Evolutionary conservation across 2,888 invertebrate genomes (phyloP).

Genomic region (Fissipunctia ypsillon): DNA sequence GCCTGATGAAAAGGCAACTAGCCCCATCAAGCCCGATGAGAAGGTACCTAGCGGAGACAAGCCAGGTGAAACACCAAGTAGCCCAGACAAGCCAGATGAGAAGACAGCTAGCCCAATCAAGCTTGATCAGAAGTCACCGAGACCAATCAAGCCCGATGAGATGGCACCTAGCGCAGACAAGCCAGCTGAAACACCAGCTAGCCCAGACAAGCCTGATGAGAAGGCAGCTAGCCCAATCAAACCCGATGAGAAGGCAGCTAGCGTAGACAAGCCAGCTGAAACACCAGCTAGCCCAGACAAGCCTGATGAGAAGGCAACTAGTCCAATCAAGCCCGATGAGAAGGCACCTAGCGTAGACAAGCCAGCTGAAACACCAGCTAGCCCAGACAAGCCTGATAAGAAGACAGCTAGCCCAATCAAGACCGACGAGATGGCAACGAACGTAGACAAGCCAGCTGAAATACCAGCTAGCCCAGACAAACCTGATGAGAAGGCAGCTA

Average conservation of each 20-base stretch:
- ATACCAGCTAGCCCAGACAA: not conserved
- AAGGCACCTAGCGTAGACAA: not conserved
- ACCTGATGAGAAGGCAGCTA: not conserved
- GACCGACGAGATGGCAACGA: slow-evolving; percentile 2
- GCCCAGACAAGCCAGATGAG: not conserved
- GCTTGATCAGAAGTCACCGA: not conserved
- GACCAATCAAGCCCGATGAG: not conserved
- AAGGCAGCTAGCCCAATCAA: slow-evolving; percentile 9
- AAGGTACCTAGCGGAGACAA: not conserved
- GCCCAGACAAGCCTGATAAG: too few species aligned
- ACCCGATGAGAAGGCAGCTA: not conserved
- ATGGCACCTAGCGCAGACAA: too few species aligned
- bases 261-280: not conserved
- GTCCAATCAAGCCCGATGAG: not conserved
- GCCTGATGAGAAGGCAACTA: not conserved
- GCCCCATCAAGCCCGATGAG: not conserved
- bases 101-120: too few species aligned
- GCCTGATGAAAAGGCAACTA: not conserved
- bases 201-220: not conserved
- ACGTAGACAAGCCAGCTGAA: not conserved
- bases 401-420: not conserved
- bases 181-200: too few species aligned
- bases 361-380: not conserved
- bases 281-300: not conserved
- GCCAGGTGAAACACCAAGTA: not conserved